Evolutionary conservation across 2,113 vertebrate genomes (phyloP).

Genomic region (Egretta garzetta): DNA sequence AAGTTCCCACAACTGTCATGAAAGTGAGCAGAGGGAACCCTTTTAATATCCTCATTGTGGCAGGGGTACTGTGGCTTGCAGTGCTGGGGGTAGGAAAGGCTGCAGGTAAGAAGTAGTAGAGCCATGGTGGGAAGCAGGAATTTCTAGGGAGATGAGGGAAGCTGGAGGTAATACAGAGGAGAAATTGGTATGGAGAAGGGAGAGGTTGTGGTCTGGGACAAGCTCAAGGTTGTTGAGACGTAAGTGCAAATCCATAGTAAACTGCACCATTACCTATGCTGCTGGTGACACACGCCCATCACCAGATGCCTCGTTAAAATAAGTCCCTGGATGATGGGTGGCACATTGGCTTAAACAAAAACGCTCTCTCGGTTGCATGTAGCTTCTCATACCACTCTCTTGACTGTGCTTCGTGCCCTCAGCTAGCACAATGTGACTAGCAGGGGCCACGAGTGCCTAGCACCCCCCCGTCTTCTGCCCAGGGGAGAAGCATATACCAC

Average conservation of each 20-base stretch:
- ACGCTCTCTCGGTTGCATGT: fast-evolving
- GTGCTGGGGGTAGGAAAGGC: neutral
- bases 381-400: neutral
- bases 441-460: neutral
- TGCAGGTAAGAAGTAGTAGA: neutral
- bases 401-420: neutral
- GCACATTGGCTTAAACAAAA: neutral
- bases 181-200: neutral
- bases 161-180: neutral
- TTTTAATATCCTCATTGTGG: neutral
- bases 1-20: neutral
- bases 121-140: neutral
- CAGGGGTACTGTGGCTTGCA: neutral
- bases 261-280: neutral
- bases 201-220: neutral
- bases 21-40: neutral
- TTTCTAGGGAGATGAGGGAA: neutral
- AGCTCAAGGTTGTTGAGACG: neutral
- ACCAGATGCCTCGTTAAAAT: neutral
- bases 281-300: neutral
- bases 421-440: fast-evolving
- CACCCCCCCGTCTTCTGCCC: fast-evolving
- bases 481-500: neutral
- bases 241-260: neutral
- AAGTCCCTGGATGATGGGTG: neutral